phyloP scores from a whole-genome alignment of 2,888 invertebrate species.

The Oscheius myriophilus region DNA sequence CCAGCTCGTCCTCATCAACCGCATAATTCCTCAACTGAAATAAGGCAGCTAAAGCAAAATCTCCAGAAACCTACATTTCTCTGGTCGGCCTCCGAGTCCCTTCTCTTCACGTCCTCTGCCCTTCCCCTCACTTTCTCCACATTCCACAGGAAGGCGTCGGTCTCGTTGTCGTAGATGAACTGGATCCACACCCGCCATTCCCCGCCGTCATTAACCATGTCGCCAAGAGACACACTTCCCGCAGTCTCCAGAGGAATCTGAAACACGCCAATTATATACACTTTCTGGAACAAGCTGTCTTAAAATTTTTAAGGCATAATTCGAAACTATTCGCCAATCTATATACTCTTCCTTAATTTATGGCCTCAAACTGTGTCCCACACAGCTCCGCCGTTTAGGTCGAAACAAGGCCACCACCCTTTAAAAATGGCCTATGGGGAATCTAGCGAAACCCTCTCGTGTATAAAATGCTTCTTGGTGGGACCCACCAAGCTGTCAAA shows the following conservation, averaged over 20 bases:
- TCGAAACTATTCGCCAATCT: too few relatives aligned
- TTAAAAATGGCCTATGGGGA: too few relatives aligned
- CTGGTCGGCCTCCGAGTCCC: neutral
- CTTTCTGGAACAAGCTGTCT: too few relatives aligned
- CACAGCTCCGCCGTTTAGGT: too few relatives aligned
- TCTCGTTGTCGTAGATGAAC: neutral
- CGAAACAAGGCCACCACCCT: too few relatives aligned
- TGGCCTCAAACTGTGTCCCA: too few relatives aligned
- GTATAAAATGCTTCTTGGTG: too few relatives aligned
- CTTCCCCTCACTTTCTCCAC: conserved; percentile 2
- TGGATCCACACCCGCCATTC: conserved; percentile 11
- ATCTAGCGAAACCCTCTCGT: too few relatives aligned
- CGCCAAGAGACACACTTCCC: neutral
- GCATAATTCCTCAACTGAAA: neutral
- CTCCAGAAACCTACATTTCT: neutral
- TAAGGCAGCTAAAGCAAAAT: neutral
- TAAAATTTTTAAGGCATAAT: too few relatives aligned
- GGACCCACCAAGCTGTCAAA: too few relatives aligned
- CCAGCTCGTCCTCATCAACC: conserved; percentile 7
- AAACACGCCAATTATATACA: neutral
- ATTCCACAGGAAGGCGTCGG: conserved; percentile 2
- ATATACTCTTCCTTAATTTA: too few relatives aligned
- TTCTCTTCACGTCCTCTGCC: neutral
- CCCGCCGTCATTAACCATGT: neutral
- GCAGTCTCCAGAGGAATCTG: neutral